Evolutionary conservation across 1,140 invertebrate species (phyloP), one percentile per base, ranked within the genome.

Genomic region (Augochlora pura): DNA sequence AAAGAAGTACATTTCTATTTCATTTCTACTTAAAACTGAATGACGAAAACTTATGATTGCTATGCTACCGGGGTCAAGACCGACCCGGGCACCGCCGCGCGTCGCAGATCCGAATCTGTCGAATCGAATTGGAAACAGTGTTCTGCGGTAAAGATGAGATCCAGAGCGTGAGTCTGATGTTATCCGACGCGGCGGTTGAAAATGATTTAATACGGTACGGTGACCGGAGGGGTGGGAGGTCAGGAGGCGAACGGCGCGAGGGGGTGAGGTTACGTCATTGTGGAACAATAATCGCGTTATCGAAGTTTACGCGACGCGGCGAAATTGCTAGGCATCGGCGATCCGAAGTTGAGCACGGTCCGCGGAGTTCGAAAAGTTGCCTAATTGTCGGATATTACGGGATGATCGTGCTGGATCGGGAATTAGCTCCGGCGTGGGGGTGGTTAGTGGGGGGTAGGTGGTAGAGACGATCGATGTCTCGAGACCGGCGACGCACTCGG

Each of bases 221-320:
- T 66, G 42, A 23, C 39, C 64, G 64, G 49, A 18, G 49, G 49
- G 16, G 42, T 10, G 9, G 1, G 42, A 46, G 14, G 42, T 46
- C 16, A 2, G 1, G 18, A n/a, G 23, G 10, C 38, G 25, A 25
- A 9, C 25, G 23, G 23, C 16, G 16, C 23, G 10, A n/a, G n/a
- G 57, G 23, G 32, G 32, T 32, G 12, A 0, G 18, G 62, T 46
- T 42, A n/a, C 23, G 39, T 46, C 64, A 49, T 10, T 66, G 39
- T 46, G 39, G 39, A n/a, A 46, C 64, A 25, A 10, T 74, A 66
- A 74, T 66, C 23, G 46, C 23, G 32, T 74, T 66, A 66, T 54
- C 72, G 14, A 73, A 74, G 72, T 74, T 74, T 38, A 5, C 59
- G 21, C 42, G 23, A 18, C 42, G 5, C 4, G n/a, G 23, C 16